Conservation (phyloP, 2,113 vertebrate genomes). For the Cardinalis cardinalis region DNA sequence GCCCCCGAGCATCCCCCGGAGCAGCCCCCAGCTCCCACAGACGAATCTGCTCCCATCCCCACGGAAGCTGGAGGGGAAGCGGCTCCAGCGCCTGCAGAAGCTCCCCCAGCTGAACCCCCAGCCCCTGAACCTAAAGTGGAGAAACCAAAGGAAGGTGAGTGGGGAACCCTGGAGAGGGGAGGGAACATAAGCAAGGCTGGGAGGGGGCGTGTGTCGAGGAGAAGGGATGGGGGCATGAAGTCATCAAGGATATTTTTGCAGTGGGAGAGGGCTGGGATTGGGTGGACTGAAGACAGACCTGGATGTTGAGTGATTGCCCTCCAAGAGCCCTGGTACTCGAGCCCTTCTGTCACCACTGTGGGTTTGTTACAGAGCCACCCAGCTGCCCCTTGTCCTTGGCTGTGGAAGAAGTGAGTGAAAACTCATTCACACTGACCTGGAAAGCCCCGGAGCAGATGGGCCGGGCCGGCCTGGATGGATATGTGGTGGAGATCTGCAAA, state of each 20-base stretch:
- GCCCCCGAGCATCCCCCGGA: background rate
- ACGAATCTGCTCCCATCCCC: accelerated
- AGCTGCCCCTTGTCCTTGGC: slow-evolving; percentile 77
- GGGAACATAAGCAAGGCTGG: background rate
- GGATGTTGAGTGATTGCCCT: background rate
- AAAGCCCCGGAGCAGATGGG: slow-evolving; percentile 77
- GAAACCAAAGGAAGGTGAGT: slow-evolving; percentile 42
- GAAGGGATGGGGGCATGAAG: background rate
- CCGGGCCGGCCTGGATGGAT: slow-evolving; percentile 79
- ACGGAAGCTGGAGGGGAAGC: background rate
- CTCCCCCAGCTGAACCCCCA: slow-evolving; percentile 41
- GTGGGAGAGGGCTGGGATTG: background rate
- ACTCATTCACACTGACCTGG: slow-evolving; percentile 84
- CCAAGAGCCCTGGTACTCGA: accelerated
- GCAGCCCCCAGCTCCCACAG: background rate
- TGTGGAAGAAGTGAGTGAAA: slow-evolving; percentile 83
- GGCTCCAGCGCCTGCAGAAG: background rate
- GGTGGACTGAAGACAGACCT: background rate
- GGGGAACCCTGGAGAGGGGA: background rate
- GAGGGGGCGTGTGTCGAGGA: accelerated
- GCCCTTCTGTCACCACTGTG: background rate
- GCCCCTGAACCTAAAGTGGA: slow-evolving; percentile 26
- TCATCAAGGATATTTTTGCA: background rate
- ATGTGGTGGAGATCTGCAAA: slow-evolving; percentile 82
- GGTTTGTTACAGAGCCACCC: slow-evolving; percentile 74